Conservation (phyloP, 2,113 vertebrate species). For the Dryoscopus gambensis region DNA sequence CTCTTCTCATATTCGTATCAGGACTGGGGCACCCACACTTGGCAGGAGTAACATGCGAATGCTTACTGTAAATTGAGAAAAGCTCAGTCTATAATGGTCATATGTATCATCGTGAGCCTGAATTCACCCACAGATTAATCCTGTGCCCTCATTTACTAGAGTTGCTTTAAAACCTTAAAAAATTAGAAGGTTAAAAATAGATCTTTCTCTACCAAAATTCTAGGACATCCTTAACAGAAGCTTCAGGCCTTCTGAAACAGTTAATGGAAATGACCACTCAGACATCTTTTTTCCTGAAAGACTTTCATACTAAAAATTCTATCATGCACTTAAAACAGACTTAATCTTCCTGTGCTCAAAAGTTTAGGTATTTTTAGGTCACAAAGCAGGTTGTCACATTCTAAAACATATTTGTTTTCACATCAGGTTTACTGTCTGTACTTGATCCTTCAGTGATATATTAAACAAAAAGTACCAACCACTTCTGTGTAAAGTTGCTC, state of each 20-base stretch:
- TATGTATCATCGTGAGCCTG: neutral
- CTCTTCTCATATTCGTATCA: neutral
- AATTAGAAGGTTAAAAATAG: neutral
- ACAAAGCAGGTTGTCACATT: neutral
- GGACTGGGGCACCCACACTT: neutral
- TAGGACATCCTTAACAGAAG: neutral
- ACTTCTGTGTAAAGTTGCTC: neutral
- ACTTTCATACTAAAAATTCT: neutral
- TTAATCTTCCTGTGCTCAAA: neutral
- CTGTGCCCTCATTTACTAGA: neutral
- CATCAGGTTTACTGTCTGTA: neutral
- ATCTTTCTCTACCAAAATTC: neutral
- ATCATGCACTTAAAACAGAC: neutral
- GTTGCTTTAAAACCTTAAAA: neutral
- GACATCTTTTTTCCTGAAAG: neutral
- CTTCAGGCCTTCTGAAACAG: neutral
- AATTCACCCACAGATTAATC: neutral
- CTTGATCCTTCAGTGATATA: neutral
- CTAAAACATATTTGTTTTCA: neutral
- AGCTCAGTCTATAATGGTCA: neutral
- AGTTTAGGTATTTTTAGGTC: neutral
- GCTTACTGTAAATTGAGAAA: neutral
- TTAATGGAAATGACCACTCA: neutral
- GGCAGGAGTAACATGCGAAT: neutral
- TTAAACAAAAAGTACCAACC: neutral